Percentiles rank a stretch among this genome's conserved stretches.
Evolutionary conservation across 2,888 invertebrate species (phyloP).

Genomic region (Acanthococcus lagerstroemiae): DNA sequence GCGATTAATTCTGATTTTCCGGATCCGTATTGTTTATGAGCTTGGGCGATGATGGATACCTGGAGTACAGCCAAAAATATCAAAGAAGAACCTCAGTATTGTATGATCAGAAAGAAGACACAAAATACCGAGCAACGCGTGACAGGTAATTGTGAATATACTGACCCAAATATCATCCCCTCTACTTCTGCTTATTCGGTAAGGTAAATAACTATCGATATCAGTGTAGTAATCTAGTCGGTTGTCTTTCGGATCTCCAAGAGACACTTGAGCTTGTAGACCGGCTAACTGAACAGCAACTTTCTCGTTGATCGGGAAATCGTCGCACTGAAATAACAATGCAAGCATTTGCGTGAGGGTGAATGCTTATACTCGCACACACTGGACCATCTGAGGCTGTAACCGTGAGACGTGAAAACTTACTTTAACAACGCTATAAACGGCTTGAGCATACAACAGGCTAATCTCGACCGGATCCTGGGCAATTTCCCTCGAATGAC

Average conservation of each 20-base stretch:
- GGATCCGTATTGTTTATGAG: constrained; percentile 83
- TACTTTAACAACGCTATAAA: constrained; percentile 88
- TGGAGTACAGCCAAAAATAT: constrained; percentile 37
- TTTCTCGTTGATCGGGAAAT: constrained; percentile 89
- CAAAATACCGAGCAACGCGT: no score
- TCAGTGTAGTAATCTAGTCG: constrained; percentile 79
- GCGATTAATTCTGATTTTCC: constrained; percentile 83
- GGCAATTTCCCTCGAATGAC: constrained; percentile 76
- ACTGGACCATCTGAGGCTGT: not conserved
- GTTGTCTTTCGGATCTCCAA: constrained; percentile 71
- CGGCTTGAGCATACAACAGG: constrained; percentile 87
- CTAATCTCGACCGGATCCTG: constrained; percentile 93
- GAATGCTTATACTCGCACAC: not conserved
- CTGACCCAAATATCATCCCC: constrained; percentile 74
- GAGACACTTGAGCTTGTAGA: constrained; percentile 85
- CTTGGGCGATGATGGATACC: constrained; percentile 75
- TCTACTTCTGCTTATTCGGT: constrained; percentile 63
- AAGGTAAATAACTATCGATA: constrained; percentile 82
- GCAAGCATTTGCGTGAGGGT: constrained; percentile 24
- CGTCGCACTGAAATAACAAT: constrained; percentile 72
- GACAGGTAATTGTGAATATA: no score
- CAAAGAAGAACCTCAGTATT: not conserved
- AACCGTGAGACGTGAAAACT: not conserved
- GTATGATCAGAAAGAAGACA: not conserved
- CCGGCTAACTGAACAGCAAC: constrained; percentile 89